phyloP scores from a whole-genome alignment of 2,113 vertebrate genomes.

The Brachirus orientalis region DNA sequence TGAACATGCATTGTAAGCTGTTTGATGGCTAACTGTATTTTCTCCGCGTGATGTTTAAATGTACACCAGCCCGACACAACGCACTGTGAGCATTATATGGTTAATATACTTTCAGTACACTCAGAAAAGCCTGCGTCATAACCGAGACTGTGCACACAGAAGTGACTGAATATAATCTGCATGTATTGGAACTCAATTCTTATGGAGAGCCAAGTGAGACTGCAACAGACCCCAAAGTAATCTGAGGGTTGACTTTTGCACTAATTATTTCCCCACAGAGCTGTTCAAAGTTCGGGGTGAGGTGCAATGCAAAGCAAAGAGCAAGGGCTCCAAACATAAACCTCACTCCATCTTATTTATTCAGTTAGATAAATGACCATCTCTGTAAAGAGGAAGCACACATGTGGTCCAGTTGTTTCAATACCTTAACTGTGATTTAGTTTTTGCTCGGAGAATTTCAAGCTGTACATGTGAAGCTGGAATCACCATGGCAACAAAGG shows the following conservation, averaged over 20 bases:
- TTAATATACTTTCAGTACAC: conserved; percentile 20
- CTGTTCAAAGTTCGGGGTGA: background rate
- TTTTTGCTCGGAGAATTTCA: conserved; percentile 4
- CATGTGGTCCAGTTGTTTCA: background rate
- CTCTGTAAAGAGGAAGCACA: conserved; percentile 5
- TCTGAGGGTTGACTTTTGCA: conserved; percentile 40
- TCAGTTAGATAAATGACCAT: conserved; percentile 14
- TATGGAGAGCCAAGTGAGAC: conserved; percentile 27
- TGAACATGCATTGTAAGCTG: no score
- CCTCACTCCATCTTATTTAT: conserved; percentile 11
- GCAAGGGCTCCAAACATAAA: background rate
- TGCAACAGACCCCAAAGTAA: conserved; percentile 40
- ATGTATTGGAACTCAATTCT: conserved; percentile 27
- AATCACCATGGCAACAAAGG: conserved; percentile 12
- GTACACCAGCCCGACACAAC: no score
- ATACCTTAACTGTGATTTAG: conserved; percentile 7
- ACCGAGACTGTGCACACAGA: background rate
- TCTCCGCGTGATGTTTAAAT: no score
- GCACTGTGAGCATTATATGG: conserved; percentile 7
- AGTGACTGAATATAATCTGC: conserved; percentile 28
- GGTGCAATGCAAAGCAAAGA: conserved; percentile 13
- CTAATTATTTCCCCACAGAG: conserved; percentile 50
- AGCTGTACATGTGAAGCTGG: conserved; percentile 1
- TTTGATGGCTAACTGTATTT: no score
- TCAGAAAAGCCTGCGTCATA: conserved; percentile 13